Percentiles rank a stretch among this genome's conserved stretches.
phyloP scores from a whole-genome alignment of 2,113 vertebrate genomes.

The Phalacrocorax pelagicus region DNA sequence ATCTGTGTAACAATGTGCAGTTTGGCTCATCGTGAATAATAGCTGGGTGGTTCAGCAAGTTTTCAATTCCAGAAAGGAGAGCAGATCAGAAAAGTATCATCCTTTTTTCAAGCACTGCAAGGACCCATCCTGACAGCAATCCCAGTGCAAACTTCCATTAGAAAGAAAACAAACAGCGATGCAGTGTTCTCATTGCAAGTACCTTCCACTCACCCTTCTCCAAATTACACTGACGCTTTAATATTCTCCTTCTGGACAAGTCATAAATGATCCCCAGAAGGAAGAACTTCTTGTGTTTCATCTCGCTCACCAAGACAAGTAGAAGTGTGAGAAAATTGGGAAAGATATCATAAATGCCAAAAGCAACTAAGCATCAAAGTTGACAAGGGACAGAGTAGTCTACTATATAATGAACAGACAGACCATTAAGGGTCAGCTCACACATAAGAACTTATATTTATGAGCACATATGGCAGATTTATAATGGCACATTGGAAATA shows the following conservation, averaged over 20 bases:
- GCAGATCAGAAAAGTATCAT: not conserved
- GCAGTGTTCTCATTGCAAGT: not conserved
- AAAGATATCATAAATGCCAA: conserved; percentile 7
- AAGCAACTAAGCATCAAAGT: conserved; percentile 8
- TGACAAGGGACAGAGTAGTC: conserved; percentile 7
- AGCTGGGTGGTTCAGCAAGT: not conserved
- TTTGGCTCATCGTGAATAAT: not conserved
- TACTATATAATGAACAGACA: not conserved
- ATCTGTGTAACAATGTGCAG: not conserved
- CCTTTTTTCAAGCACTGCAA: not conserved
- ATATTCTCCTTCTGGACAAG: not conserved
- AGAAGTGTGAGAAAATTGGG: not conserved
- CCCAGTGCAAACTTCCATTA: not conserved
- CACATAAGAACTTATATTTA: not conserved
- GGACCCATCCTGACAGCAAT: not conserved
- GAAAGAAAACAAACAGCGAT: not conserved
- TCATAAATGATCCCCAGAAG: not conserved
- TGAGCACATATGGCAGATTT: conserved; percentile 10
- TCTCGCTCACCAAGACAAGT: not conserved
- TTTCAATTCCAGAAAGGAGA: not conserved
- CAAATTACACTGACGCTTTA: not conserved
- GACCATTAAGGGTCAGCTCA: conserved; percentile 2
- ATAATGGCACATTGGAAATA: not conserved
- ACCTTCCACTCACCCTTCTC: not conserved
- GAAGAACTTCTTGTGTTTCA: not conserved